Percentiles rank a stretch among this genome's conserved stretches.
Conservation (phyloP, 2,888 invertebrate genomes). For the Agrochola litura region DNA sequence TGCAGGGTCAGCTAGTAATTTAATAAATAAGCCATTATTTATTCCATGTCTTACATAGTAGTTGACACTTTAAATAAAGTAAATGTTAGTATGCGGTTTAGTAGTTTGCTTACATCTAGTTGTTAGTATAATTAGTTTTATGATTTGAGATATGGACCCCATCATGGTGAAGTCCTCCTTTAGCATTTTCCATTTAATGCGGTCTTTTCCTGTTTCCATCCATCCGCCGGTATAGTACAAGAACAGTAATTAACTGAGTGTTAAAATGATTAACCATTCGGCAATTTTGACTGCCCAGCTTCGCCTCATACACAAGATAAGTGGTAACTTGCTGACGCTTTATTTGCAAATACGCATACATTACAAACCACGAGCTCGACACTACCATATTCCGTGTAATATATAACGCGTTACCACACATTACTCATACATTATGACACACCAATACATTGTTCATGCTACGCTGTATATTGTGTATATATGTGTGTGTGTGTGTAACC, state of each 20-base stretch:
- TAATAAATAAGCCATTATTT: background rate
- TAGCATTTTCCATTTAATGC: background rate
- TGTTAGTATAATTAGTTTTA: background rate
- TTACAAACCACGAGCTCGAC: conserved; percentile 11
- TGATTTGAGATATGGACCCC: background rate
- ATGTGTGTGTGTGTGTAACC: conserved; percentile 8
- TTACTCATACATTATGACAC: conserved; percentile 47
- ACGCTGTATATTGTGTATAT: background rate
- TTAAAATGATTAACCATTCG: background rate
- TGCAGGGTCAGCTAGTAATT: no score
- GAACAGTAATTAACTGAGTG: background rate
- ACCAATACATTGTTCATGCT: conserved; percentile 32
- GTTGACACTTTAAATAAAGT: background rate
- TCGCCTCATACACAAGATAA: background rate
- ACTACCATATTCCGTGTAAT: conserved; percentile 23
- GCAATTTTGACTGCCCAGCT: background rate
- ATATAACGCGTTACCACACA: conserved; percentile 48
- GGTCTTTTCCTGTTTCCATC: background rate
- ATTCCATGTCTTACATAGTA: background rate
- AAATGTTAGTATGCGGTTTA: background rate
- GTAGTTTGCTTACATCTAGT: background rate
- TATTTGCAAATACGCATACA: conserved; percentile 19
- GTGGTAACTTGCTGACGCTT: background rate
- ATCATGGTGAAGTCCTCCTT: background rate
- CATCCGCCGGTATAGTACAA: background rate